Conservation (phyloP, 2,888 invertebrate genomes). For the Siphonodentalium dalli region DNA sequence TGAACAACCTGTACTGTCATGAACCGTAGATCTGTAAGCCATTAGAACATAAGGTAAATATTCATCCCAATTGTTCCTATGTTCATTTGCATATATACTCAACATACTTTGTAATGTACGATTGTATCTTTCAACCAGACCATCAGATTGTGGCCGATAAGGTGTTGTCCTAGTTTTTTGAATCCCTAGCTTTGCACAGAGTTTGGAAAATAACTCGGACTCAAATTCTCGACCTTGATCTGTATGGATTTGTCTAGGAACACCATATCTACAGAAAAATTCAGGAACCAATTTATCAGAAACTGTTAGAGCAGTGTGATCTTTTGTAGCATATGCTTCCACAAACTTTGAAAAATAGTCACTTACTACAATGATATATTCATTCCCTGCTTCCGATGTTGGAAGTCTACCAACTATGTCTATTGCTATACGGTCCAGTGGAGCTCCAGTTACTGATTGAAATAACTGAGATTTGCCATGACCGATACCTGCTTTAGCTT, state of each 20-base stretch:
- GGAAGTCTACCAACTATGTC: neutral
- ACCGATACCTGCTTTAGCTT: neutral
- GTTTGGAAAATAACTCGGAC: too few relatives aligned
- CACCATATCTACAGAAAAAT: constrained; percentile 3
- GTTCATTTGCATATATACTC: too few relatives aligned
- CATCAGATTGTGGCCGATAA: too few relatives aligned
- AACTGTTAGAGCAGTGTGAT: constrained; percentile 14
- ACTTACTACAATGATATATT: constrained; percentile 11
- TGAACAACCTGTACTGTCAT: too few relatives aligned
- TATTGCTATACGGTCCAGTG: neutral
- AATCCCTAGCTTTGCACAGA: too few relatives aligned
- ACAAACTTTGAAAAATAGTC: constrained; percentile 18
- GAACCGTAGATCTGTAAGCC: too few relatives aligned
- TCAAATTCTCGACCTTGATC: constrained; percentile 5
- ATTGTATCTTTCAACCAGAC: too few relatives aligned
- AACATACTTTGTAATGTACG: too few relatives aligned
- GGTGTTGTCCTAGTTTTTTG: neutral
- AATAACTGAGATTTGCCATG: neutral
- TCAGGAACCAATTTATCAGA: constrained; percentile 13
- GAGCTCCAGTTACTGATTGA: neutral
- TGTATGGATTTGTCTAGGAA: constrained; percentile 2
- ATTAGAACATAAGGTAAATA: too few relatives aligned
- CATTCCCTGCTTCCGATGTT: constrained; percentile 1
- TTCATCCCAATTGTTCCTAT: too few relatives aligned
- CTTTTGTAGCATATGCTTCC: constrained; percentile 12